Evolutionary conservation across 1,140 invertebrate species (phyloP).

Genomic region (Calliopsis andreniformis): DNA sequence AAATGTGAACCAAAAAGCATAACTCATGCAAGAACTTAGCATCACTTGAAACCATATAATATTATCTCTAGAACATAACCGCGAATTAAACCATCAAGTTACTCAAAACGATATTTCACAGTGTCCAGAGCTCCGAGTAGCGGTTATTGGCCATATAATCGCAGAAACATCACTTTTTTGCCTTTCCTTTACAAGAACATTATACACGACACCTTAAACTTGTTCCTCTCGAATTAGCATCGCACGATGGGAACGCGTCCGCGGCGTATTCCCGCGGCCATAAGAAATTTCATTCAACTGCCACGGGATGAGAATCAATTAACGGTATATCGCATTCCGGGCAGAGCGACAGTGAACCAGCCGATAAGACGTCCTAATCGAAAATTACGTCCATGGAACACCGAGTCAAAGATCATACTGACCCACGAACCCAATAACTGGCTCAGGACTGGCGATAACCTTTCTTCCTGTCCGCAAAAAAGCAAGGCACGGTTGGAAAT

Average conservation of each 20-base stretch:
- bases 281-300: constrained; percentile 41
- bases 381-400: background rate
- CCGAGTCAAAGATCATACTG: background rate
- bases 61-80: too few relatives aligned
- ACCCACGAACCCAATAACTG: constrained; percentile 5
- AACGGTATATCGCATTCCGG: constrained; percentile 42
- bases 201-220: background rate
- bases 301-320: constrained; percentile 44
- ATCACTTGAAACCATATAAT: too few relatives aligned
- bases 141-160: background rate
- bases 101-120: too few relatives aligned
- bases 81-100: too few relatives aligned
- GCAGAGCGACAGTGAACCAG: background rate
- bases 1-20: too few relatives aligned
- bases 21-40: too few relatives aligned
- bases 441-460: constrained; percentile 3
- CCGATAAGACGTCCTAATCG: constrained; percentile 28
- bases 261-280: constrained; percentile 30
- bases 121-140: too few relatives aligned
- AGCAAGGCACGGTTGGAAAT: constrained; percentile 3
- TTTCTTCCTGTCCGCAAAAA: background rate
- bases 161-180: background rate
- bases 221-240: constrained; percentile 15
- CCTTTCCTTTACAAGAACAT: background rate
- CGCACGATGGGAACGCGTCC: constrained; percentile 43